Evolutionary conservation across 2,888 invertebrate species (phyloP).

Genomic region (Fabriciana adippe): DNA sequence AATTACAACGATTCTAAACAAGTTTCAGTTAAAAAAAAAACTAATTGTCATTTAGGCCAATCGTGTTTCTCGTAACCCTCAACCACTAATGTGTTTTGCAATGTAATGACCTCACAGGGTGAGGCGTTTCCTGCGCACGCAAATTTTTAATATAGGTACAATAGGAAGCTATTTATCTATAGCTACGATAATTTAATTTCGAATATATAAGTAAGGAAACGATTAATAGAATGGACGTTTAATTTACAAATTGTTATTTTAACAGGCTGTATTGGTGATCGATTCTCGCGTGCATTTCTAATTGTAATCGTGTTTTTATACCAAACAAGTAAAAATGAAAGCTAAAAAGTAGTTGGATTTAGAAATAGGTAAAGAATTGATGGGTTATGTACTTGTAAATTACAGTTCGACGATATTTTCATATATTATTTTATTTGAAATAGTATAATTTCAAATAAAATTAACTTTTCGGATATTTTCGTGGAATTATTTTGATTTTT

Average conservation of each 20-base stretch:
- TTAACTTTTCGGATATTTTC: too few species aligned
- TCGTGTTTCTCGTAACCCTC: constrained; percentile 6
- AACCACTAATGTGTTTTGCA: neutral
- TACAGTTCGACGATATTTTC: too few species aligned
- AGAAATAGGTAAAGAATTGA: too few species aligned
- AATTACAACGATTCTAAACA: neutral
- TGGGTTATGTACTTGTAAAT: too few species aligned
- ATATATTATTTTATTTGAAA: too few species aligned
- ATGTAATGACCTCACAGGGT: constrained; percentile 20
- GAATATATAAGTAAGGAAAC: constrained; percentile 13
- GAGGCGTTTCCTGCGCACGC: constrained; percentile 32
- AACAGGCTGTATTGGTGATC: neutral
- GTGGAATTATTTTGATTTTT: too few species aligned
- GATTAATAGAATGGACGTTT: neutral
- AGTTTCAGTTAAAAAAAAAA: too few species aligned
- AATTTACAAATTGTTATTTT: neutral
- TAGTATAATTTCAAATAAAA: too few species aligned
- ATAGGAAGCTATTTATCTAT: constrained; percentile 31
- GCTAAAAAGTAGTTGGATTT: too few species aligned
- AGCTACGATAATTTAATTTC: constrained; percentile 19
- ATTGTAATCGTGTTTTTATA: too few species aligned
- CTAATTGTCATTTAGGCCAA: neutral
- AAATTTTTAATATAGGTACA: constrained; percentile 34
- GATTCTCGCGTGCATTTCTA: neutral
- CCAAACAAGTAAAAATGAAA: too few species aligned